Percentiles rank a stretch among this genome's conserved stretches.
phyloP scores from a whole-genome alignment of 2,888 invertebrate species.

The Mesochorus sp. region DNA sequence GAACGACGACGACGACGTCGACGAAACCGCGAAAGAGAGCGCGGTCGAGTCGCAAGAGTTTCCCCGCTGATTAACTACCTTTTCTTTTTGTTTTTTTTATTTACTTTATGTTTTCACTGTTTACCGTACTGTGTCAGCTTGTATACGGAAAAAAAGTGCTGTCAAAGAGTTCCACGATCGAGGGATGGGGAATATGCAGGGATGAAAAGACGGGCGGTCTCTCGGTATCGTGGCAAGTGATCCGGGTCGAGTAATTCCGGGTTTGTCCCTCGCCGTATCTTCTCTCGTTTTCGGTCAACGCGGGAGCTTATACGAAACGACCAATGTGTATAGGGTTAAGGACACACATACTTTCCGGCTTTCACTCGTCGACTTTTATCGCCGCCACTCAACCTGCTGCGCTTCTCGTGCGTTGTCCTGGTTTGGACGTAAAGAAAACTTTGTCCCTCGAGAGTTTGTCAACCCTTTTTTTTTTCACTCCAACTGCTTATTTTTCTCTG shows the following conservation, averaged over 20 bases:
- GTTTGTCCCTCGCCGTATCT: slow-evolving; percentile 56
- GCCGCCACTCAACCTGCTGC: slow-evolving; percentile 8
- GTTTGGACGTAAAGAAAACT: slow-evolving; percentile 13
- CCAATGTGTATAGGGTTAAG: slow-evolving; percentile 3
- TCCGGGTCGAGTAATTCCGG: slow-evolving; percentile 64
- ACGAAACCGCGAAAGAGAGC: slow-evolving; percentile 67
- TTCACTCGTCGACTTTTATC: slow-evolving; percentile 31
- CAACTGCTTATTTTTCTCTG: background rate
- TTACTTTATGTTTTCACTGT: slow-evolving; percentile 8
- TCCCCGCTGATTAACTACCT: slow-evolving; percentile 36
- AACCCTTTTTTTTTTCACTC: slow-evolving; percentile 1
- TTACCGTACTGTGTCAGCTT: slow-evolving; percentile 12
- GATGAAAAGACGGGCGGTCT: slow-evolving; percentile 74
- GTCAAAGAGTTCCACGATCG: slow-evolving; percentile 31
- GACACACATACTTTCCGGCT: slow-evolving; percentile 31
- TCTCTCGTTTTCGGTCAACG: slow-evolving; percentile 28
- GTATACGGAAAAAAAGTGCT: slow-evolving; percentile 34
- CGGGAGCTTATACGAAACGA: slow-evolving; percentile 7
- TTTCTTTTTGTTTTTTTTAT: slow-evolving; percentile 14
- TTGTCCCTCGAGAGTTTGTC: slow-evolving; percentile 8
- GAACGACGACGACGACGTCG: slow-evolving; percentile 64
- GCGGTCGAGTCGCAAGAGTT: slow-evolving; percentile 75
- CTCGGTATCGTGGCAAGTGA: slow-evolving; percentile 75
- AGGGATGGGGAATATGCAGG: slow-evolving; percentile 79
- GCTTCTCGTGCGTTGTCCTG: background rate